Conservation (phyloP, 2,113 vertebrate genomes). For the Neogobius melanostomus region DNA sequence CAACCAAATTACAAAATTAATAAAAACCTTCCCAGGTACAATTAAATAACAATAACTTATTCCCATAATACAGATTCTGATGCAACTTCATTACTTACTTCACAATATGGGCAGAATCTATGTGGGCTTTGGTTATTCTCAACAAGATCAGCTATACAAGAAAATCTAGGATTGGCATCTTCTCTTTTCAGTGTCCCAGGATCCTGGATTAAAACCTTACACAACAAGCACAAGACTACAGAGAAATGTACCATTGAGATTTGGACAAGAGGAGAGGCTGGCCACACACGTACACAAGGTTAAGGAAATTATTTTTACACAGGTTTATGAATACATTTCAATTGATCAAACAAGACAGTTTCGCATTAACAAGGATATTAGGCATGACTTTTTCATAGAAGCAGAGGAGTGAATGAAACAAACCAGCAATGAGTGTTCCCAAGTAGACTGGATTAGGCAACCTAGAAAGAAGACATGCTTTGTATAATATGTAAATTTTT, state of each 20-base stretch:
- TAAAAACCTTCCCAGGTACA: no score
- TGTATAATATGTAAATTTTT: neutral
- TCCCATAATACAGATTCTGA: neutral
- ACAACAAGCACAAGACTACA: conserved; percentile 70
- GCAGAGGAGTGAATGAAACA: conserved; percentile 77
- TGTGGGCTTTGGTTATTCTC: conserved; percentile 70
- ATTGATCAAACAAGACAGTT: neutral
- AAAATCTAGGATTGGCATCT: conserved; percentile 67
- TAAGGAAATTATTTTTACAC: conserved; percentile 57
- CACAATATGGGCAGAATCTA: conserved; percentile 81
- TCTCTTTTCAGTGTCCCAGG: conserved; percentile 66
- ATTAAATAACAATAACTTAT: neutral
- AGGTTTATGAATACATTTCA: neutral
- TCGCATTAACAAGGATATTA: conserved; percentile 76
- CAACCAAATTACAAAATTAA: no score
- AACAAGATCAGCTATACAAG: conserved; percentile 73
- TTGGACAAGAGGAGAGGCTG: conserved; percentile 62
- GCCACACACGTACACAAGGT: conserved; percentile 69
- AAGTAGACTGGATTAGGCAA: conserved; percentile 79
- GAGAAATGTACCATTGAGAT: conserved; percentile 69
- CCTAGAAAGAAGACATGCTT: conserved; percentile 53
- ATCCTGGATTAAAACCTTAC: conserved; percentile 73
- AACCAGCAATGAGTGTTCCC: conserved; percentile 75
- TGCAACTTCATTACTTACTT: conserved; percentile 58
- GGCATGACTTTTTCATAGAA: conserved; percentile 76